phyloP scores from a whole-genome alignment of 2,113 vertebrate genomes.

The Neogale vison region DNA sequence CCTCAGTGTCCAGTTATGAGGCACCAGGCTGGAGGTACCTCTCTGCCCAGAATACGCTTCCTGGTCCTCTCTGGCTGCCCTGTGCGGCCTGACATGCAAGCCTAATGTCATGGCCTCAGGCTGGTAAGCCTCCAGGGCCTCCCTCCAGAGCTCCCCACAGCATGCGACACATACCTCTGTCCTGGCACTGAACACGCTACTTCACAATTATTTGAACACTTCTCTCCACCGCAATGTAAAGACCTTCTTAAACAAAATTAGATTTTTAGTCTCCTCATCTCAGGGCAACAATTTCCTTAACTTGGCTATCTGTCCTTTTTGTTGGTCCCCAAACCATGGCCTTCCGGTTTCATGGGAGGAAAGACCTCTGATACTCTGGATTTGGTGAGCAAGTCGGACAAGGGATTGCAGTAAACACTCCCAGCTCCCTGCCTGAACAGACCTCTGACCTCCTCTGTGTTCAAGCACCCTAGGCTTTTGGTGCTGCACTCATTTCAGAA shows the following conservation, averaged over 20 bases:
- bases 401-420: not conserved
- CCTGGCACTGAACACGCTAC: not conserved
- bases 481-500: not conserved
- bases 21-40: not conserved
- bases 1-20: not conserved
- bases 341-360: not conserved
- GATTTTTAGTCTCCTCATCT: conserved; percentile 17
- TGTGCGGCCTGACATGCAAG: not conserved
- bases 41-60: not conserved
- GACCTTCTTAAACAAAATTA: not conserved
- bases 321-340: not conserved
- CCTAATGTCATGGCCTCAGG: not conserved
- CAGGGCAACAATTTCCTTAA: not conserved
- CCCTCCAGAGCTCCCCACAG: not conserved
- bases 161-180: not conserved
- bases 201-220: not conserved
- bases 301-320: not conserved
- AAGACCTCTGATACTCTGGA: not conserved
- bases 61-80: not conserved
- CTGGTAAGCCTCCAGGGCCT: not conserved
- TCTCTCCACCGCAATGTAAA: not conserved
- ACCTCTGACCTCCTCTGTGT: not conserved
- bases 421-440: not conserved
- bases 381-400: not conserved
- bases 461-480: not conserved